These are phyloP conservation scores for Gymnoscopelus microlampas DNA, from an alignment of 2,797 vertebrate genomes.

Conservation along the genomic window DNA sequence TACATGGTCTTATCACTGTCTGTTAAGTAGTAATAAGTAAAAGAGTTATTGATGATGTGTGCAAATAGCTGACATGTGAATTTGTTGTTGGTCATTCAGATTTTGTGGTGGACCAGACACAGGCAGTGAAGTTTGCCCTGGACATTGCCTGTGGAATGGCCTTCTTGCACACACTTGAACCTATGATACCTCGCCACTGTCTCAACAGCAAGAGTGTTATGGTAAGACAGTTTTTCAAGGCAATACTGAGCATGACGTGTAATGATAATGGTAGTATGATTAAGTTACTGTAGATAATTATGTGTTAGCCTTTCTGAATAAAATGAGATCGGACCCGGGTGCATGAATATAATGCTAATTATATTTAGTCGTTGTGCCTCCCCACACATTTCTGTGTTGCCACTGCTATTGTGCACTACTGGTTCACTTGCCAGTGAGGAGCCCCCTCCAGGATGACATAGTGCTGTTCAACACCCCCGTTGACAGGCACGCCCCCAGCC, in stretches of 20 bases:
- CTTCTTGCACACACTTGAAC: conserved; percentile 96
- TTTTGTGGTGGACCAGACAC: conserved; percentile 97
- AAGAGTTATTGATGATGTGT: background rate
- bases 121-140: conserved; percentile 95
- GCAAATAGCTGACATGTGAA: conserved; percentile 14
- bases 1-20: conserved; percentile 42
- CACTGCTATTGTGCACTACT: too few species aligned
- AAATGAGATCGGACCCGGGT: background rate
- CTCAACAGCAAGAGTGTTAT: conserved; percentile 97
- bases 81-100: conserved; percentile 69
- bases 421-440: too few species aligned
- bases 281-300: too few species aligned
- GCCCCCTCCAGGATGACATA: too few species aligned
- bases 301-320: background rate
- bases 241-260: background rate
- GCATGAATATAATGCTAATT: too few species aligned
- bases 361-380: too few species aligned
- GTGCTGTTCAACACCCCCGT: too few species aligned
- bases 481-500: too few species aligned
- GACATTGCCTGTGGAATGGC: conserved; percentile 96
- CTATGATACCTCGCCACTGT: conserved; percentile 94
- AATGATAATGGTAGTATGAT: background rate
- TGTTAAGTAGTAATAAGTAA: conserved; percentile 1
- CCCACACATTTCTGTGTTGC: too few species aligned
- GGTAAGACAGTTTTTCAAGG: conserved; percentile 80